Percentiles rank a stretch among this genome's conserved stretches.
Conservation (phyloP, 1,140 invertebrate species). For the Sycobia sp. region DNA sequence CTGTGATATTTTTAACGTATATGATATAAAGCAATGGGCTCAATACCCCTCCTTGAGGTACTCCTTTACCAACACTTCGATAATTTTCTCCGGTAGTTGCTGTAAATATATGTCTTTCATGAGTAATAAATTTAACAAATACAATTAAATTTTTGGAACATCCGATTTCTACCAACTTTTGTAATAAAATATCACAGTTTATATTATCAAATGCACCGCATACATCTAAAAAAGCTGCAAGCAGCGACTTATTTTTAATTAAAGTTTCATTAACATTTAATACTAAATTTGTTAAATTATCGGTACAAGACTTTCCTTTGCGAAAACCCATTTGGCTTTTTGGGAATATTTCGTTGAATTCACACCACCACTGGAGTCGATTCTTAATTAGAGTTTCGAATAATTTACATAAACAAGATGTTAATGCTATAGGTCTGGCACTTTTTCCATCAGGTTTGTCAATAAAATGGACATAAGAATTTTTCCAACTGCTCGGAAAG, state of each 20-base stretch:
- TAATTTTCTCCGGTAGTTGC: too few species aligned
- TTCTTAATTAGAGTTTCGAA: background rate
- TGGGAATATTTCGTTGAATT: background rate
- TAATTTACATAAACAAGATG: background rate
- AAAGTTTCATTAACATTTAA: too few species aligned
- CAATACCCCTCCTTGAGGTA: slow-evolving; percentile 6
- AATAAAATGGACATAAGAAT: background rate
- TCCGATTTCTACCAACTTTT: slow-evolving; percentile 6
- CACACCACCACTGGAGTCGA: background rate
- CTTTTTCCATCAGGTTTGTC: slow-evolving; percentile 4
- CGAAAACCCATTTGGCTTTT: background rate
- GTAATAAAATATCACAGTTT: background rate
- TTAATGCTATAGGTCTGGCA: slow-evolving; percentile 2
- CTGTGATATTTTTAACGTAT: background rate
- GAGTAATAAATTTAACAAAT: slow-evolving; percentile 19
- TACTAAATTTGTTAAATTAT: too few species aligned
- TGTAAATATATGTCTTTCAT: too few species aligned
- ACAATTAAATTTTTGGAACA: slow-evolving; percentile 5
- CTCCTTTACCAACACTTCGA: too few species aligned
- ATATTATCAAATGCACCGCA: slow-evolving; percentile 14
- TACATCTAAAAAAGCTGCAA: slow-evolving; percentile 14
- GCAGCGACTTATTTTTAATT: too few species aligned
- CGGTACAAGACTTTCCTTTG: background rate
- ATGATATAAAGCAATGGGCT: slow-evolving; percentile 11
- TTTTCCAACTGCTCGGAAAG: background rate